phyloP scores from a whole-genome alignment of 2,113 vertebrate species.

The Drymodes brunneopygia region DNA sequence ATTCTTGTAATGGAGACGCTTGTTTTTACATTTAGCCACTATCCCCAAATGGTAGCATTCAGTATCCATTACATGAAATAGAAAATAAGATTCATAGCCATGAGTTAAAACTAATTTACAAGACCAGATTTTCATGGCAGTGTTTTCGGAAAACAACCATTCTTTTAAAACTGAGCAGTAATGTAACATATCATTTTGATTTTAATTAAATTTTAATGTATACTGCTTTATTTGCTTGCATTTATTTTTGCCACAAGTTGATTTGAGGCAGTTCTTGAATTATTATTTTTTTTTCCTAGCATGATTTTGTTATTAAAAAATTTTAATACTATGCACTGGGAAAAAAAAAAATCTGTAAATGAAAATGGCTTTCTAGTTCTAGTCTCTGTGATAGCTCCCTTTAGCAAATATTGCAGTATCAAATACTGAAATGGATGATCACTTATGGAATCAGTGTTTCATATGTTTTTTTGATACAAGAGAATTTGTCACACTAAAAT shows the following conservation, averaged over 20 bases:
- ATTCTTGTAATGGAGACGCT: background rate
- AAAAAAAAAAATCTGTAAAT: background rate
- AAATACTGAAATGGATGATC: background rate
- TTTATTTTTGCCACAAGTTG: background rate
- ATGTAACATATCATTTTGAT: background rate
- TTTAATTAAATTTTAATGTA: background rate
- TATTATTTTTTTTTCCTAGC: fast-evolving
- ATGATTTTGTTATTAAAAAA: background rate
- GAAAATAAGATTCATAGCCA: background rate
- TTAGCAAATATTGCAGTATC: background rate
- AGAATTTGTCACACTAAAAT: background rate
- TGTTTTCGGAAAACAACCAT: background rate
- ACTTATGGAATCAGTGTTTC: background rate
- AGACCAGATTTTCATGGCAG: background rate
- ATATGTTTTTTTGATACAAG: background rate
- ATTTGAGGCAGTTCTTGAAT: background rate
- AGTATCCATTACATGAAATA: background rate
- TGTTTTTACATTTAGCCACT: background rate
- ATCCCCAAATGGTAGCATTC: background rate
- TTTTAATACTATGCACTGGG: background rate
- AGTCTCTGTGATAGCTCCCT: background rate
- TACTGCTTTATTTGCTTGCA: background rate
- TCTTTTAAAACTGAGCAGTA: background rate
- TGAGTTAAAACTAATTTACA: background rate
- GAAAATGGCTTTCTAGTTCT: background rate